These are phyloP conservation scores for Creontiades dilutus DNA, from an alignment of 2,888 invertebrate genomes.

Conservation along the genomic window DNA sequence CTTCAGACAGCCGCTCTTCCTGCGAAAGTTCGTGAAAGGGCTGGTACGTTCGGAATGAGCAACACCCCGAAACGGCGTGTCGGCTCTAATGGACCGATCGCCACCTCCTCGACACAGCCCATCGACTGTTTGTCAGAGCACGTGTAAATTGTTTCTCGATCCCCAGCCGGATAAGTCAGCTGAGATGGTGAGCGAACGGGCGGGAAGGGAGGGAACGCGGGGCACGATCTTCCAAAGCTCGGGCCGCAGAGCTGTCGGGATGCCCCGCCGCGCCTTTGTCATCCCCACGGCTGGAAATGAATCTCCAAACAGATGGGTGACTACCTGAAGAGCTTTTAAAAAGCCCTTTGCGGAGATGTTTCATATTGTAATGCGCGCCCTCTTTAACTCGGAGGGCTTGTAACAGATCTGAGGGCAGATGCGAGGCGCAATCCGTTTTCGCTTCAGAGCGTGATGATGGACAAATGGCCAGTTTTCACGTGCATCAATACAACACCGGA, in stretches of 20 bases:
- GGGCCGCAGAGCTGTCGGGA: background rate
- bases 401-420: slow-evolving; percentile 49
- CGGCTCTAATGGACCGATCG: background rate
- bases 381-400: background rate
- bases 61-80: background rate
- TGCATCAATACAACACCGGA: too few relatives aligned
- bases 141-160: slow-evolving; percentile 2
- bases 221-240: slow-evolving; percentile 31
- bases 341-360: slow-evolving; percentile 58
- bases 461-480: slow-evolving; percentile 11
- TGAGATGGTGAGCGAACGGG: background rate
- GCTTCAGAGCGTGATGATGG: slow-evolving; percentile 1
- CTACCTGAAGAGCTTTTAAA: slow-evolving; percentile 63
- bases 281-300: slow-evolving; percentile 34
- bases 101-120: background rate
- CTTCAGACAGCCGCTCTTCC: background rate
- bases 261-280: slow-evolving; percentile 47
- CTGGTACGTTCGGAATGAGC: background rate
- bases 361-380: slow-evolving; percentile 53
- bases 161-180: slow-evolving; percentile 7
- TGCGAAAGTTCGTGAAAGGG: slow-evolving; percentile 12
- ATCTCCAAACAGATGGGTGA: slow-evolving; percentile 29
- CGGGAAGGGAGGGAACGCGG: background rate
- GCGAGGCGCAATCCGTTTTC: slow-evolving; percentile 10
- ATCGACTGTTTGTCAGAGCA: slow-evolving; percentile 1